phyloP scores from a whole-genome alignment of 2,888 invertebrate species.

The Ypsolopha sequella region DNA sequence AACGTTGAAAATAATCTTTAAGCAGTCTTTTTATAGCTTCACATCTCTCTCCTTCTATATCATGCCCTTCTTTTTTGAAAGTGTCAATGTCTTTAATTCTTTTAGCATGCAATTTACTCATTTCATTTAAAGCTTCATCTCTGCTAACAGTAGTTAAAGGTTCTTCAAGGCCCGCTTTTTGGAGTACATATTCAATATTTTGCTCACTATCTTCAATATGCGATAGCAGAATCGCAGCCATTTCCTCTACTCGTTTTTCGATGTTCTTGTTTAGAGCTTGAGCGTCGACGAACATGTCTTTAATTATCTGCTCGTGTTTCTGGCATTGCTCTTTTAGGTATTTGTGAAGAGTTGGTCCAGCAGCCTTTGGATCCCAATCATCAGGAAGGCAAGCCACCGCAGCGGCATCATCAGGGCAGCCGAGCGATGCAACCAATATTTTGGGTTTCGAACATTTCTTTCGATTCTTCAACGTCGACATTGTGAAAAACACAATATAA shows the following conservation, averaged over 20 bases:
- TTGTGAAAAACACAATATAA: too few species aligned
- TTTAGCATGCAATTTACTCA: conserved; percentile 20
- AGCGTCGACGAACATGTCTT: conserved; percentile 23
- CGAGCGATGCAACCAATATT: conserved; percentile 4
- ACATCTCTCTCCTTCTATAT: conserved; percentile 40
- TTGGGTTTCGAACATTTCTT: too few species aligned
- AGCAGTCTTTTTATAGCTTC: conserved; percentile 33
- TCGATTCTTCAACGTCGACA: too few species aligned
- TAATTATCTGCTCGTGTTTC: conserved; percentile 23
- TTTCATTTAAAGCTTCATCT: conserved; percentile 22
- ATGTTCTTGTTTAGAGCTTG: conserved; percentile 26
- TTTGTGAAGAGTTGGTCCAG: conserved; percentile 30
- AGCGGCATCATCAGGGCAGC: conserved; percentile 35
- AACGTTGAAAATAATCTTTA: conserved; percentile 35
- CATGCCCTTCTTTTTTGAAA: conserved; percentile 33
- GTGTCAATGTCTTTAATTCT: conserved; percentile 24
- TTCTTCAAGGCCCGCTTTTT: conserved; percentile 13
- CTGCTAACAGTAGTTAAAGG: conserved; percentile 17
- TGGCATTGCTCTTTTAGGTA: conserved; percentile 36
- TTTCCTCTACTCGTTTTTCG: conserved; percentile 28
- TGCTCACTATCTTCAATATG: conserved; percentile 34
- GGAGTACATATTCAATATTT: conserved; percentile 31
- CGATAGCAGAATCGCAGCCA: conserved; percentile 31
- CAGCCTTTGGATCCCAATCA: conserved; percentile 33
- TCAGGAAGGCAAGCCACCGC: conserved; percentile 44